Evolutionary conservation across 2,113 vertebrate genomes (phyloP).

Genomic region (Sialia sialis): DNA sequence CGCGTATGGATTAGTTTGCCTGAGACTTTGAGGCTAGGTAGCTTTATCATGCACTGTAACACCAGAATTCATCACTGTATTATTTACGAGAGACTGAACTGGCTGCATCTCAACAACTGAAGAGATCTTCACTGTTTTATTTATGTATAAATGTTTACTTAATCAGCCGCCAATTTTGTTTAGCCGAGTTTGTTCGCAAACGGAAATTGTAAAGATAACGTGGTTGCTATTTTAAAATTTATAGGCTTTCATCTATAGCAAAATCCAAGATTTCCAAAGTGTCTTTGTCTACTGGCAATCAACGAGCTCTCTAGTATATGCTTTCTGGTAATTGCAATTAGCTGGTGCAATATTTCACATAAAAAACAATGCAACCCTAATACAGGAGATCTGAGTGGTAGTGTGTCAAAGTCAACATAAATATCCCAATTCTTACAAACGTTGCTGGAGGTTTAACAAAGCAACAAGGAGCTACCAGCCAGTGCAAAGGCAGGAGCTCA

Average conservation of each 20-base stretch:
- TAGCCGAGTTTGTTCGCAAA: constrained; percentile 57
- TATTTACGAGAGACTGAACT: constrained; percentile 62
- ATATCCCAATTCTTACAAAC: neutral
- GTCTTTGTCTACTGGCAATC: constrained; percentile 36
- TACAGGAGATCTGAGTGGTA: neutral
- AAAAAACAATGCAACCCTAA: neutral
- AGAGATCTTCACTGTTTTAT: constrained; percentile 55
- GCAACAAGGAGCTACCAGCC: neutral
- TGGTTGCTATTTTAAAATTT: constrained; percentile 52
- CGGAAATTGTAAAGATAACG: constrained; percentile 53
- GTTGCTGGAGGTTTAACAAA: neutral
- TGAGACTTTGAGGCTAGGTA: constrained; percentile 45
- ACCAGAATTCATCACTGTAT: constrained; percentile 53
- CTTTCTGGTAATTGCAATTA: constrained; percentile 52
- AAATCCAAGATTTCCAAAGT: constrained; percentile 38
- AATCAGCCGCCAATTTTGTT: constrained; percentile 60
- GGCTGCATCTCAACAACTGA: constrained; percentile 47
- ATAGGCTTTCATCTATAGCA: constrained; percentile 29
- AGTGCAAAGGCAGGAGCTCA: neutral
- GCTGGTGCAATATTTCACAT: constrained; percentile 1
- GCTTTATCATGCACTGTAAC: constrained; percentile 52
- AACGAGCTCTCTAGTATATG: constrained; percentile 16
- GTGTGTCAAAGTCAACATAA: neutral
- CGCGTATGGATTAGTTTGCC: constrained; percentile 42
- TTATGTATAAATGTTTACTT: constrained; percentile 71